A percentile compares a stretch with the other conserved stretches of the same genome.
Conservation (phyloP, 2,888 invertebrate genomes). For the Noctua pronuba region DNA sequence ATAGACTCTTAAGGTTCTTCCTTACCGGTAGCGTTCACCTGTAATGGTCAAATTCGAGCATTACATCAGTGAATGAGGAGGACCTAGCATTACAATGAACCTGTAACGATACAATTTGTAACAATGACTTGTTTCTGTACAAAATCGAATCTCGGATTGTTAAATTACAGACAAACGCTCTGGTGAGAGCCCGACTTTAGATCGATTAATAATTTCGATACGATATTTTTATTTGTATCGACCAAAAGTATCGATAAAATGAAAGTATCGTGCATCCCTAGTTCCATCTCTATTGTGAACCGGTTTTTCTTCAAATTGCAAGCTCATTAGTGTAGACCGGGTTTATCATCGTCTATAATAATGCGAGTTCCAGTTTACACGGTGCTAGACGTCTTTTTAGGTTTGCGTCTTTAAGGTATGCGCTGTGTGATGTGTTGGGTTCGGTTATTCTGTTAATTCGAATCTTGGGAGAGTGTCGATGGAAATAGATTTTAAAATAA, state of each 20-base stretch:
- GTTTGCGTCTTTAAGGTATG: neutral
- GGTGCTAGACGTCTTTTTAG: slow-evolving; percentile 11
- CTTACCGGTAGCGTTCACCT: neutral
- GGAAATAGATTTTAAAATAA: too few relatives aligned
- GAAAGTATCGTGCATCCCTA: neutral
- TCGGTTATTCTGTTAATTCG: neutral
- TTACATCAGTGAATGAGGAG: neutral
- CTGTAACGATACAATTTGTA: neutral
- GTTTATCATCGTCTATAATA: slow-evolving; percentile 30
- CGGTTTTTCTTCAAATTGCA: slow-evolving; percentile 32
- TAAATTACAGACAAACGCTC: neutral
- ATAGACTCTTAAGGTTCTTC: neutral
- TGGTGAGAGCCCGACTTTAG: neutral
- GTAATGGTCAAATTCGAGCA: neutral
- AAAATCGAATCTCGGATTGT: neutral
- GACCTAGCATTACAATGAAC: neutral
- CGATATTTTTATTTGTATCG: neutral
- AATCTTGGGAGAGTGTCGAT: too few relatives aligned
- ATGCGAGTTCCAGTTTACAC: slow-evolving; percentile 25
- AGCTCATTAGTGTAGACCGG: slow-evolving; percentile 48
- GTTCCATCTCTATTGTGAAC: slow-evolving; percentile 21
- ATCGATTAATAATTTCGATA: neutral
- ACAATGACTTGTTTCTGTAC: neutral
- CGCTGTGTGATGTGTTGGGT: neutral
- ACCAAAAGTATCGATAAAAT: neutral